Conservation (phyloP, 2,113 vertebrate genomes). For the Hepsetus odoe region DNA sequence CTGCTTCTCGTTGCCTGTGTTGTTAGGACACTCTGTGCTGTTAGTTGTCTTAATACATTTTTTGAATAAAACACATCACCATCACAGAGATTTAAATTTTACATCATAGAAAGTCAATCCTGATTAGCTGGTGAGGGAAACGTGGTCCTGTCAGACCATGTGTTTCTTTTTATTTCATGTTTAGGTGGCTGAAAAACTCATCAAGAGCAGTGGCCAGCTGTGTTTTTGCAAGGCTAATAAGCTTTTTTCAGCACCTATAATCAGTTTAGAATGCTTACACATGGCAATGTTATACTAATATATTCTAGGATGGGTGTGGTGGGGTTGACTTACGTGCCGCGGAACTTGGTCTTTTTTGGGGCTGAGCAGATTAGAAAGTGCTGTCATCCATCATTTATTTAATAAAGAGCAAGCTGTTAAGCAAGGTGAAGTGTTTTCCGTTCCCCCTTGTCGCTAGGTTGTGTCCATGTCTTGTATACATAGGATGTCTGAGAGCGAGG, state of each 20-base stretch:
- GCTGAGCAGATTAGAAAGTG: slow-evolving; percentile 46
- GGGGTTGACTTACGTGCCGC: neutral
- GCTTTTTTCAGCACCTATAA: slow-evolving; percentile 11
- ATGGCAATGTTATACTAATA: slow-evolving; percentile 8
- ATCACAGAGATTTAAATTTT: slow-evolving; percentile 11
- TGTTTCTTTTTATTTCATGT: slow-evolving; percentile 26
- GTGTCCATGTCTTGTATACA: slow-evolving; percentile 45
- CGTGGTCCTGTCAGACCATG: slow-evolving; percentile 26
- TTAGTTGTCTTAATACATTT: slow-evolving; percentile 48
- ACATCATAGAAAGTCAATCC: slow-evolving; percentile 21
- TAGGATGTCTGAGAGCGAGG: slow-evolving; percentile 52
- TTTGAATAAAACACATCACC: neutral
- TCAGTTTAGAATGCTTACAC: slow-evolving; percentile 5
- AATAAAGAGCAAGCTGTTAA: slow-evolving; percentile 54
- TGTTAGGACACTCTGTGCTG: slow-evolving; percentile 59
- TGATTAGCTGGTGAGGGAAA: slow-evolving; percentile 17
- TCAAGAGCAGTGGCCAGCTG: slow-evolving; percentile 30
- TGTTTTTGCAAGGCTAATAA: neutral
- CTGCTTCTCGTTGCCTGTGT: slow-evolving; percentile 60
- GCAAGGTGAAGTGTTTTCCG: slow-evolving; percentile 58
- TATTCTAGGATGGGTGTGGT: neutral
- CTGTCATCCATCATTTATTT: slow-evolving; percentile 54
- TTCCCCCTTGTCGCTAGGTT: slow-evolving; percentile 41
- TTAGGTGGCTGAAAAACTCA: slow-evolving; percentile 21
- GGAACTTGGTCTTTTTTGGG: slow-evolving; percentile 21